Conservation (phyloP, 2,113 vertebrate genomes). For the Monopterus albus region DNA sequence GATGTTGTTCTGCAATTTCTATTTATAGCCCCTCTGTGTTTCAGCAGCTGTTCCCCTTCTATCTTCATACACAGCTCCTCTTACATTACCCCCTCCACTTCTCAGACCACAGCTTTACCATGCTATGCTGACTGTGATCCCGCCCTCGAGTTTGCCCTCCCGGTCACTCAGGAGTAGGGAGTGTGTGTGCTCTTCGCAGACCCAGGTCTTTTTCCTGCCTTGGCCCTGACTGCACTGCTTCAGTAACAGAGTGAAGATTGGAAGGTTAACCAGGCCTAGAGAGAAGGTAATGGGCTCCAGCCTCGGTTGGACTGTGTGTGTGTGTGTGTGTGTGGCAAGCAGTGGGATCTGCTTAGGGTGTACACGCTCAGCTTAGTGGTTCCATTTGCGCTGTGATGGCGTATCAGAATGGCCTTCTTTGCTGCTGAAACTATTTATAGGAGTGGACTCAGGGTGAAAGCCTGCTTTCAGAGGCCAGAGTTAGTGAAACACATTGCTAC, state of each 20-base stretch:
- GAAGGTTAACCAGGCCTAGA: slow-evolving; percentile 73
- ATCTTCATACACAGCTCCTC: slow-evolving; percentile 64
- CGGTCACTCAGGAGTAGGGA: slow-evolving; percentile 46
- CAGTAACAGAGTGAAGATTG: slow-evolving; percentile 61
- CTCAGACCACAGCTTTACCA: slow-evolving; percentile 53
- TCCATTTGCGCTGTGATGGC: slow-evolving; percentile 67
- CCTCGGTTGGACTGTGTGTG: slow-evolving; percentile 62
- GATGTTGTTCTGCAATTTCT: slow-evolving; percentile 66
- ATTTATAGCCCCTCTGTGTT: slow-evolving; percentile 85
- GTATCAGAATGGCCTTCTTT: slow-evolving; percentile 72
- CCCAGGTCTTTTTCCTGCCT: slow-evolving; percentile 33
- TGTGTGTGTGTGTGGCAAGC: slow-evolving; percentile 56
- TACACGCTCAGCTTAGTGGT: slow-evolving; percentile 59
- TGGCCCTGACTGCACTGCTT: slow-evolving; percentile 38
- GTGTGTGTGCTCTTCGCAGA: slow-evolving; percentile 44
- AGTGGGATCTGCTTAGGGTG: slow-evolving; percentile 50
- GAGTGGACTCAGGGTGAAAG: slow-evolving; percentile 67
- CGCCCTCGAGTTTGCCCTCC: slow-evolving; percentile 37
- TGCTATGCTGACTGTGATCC: slow-evolving; percentile 53
- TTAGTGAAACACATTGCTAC: slow-evolving; percentile 61
- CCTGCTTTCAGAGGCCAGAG: slow-evolving; percentile 47
- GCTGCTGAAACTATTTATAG: slow-evolving; percentile 83
- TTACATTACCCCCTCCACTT: slow-evolving; percentile 59
- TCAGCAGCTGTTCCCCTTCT: slow-evolving; percentile 86
- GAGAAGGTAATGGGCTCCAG: slow-evolving; percentile 75